Evolutionary conservation across 2,113 vertebrate genomes (phyloP).

Genomic region (Clarias macrocephalus): DNA sequence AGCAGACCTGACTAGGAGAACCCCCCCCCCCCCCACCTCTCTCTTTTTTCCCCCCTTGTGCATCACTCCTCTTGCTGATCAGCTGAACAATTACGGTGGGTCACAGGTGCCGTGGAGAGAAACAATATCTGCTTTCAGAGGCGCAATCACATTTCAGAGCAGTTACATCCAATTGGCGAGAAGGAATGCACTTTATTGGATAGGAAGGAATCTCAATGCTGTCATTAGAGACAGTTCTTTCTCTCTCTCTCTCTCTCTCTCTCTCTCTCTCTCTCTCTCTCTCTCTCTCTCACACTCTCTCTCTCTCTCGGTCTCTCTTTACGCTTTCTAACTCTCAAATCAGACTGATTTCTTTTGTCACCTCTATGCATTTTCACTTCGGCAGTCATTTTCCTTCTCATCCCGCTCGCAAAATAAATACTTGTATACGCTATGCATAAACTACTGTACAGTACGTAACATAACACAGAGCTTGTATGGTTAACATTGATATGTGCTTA

Average conservation of each 20-base stretch:
- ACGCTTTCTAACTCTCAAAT: constrained; percentile 15
- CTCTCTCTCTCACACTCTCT: constrained; percentile 31
- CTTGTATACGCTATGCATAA: background rate
- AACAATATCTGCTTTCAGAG: constrained; percentile 60
- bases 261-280: constrained; percentile 31
- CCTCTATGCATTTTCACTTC: constrained; percentile 29
- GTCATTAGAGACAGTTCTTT: constrained; percentile 43
- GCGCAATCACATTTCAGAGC: constrained; percentile 51
- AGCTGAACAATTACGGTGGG: constrained; percentile 37
- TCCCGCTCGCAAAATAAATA: background rate
- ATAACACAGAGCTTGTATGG: background rate
- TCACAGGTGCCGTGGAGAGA: constrained; percentile 54
- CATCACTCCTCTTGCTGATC: constrained; percentile 27
- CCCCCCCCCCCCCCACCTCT: background rate
- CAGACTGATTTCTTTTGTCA: constrained; percentile 36
- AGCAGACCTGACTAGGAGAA: constrained; percentile 14
- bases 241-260: constrained; percentile 23
- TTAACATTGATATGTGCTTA: background rate
- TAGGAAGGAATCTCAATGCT: constrained; percentile 44
- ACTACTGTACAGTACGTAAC: background rate
- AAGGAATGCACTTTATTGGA: constrained; percentile 48
- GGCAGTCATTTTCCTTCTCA: constrained; percentile 1
- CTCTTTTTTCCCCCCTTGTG: background rate
- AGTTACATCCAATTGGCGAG: constrained; percentile 55
- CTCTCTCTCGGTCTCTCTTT: constrained; percentile 23